phyloP scores from a whole-genome alignment of 2,888 invertebrate species.

The Tachina grossa region DNA sequence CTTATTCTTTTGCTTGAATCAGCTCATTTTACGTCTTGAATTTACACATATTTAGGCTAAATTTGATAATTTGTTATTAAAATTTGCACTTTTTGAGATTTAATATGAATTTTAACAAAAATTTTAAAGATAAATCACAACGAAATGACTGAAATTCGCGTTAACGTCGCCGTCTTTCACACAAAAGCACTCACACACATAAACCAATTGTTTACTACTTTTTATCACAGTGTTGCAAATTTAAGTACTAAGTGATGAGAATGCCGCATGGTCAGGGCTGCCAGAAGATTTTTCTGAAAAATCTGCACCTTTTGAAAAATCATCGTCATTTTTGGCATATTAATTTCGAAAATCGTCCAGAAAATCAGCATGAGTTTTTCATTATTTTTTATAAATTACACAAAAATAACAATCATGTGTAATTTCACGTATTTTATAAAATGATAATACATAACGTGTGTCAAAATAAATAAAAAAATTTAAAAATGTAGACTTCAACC shows the following conservation, averaged over 20 bases:
- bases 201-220: slow-evolving; percentile 60
- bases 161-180: slow-evolving; percentile 63
- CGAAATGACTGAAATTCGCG: slow-evolving; percentile 68
- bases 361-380: too few species aligned
- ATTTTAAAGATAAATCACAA: slow-evolving; percentile 59
- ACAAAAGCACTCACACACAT: slow-evolving; percentile 61
- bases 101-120: slow-evolving; percentile 55
- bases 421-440: too few species aligned
- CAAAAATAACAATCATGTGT: too few species aligned
- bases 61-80: slow-evolving; percentile 7
- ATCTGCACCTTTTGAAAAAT: not conserved
- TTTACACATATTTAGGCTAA: not conserved
- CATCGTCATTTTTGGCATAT: too few species aligned
- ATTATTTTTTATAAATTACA: too few species aligned
- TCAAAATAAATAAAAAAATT: too few species aligned
- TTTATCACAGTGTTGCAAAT: slow-evolving; percentile 45
- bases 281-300: too few species aligned
- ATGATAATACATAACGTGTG: too few species aligned
- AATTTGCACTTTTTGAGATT: slow-evolving; percentile 23
- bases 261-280: slow-evolving; percentile 12
- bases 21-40: not conserved
- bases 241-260: not conserved
- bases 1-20: not conserved
- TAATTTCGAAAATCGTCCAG: too few species aligned
- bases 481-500: too few species aligned